Evolutionary conservation across 2,113 vertebrate genomes (phyloP).

Genomic region (Neodontobutis hainanensis): DNA sequence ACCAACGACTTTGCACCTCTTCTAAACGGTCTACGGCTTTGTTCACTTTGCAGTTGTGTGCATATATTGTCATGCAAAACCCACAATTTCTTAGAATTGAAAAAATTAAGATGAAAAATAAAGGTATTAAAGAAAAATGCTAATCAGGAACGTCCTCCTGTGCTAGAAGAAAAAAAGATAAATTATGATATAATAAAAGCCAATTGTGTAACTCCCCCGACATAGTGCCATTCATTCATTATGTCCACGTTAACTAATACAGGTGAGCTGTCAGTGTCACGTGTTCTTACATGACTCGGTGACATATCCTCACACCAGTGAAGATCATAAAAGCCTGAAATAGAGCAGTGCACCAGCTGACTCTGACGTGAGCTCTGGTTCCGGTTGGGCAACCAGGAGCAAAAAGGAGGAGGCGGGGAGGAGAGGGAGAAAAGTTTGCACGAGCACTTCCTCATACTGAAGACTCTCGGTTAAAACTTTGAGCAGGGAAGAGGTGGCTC

Average conservation of each 20-base stretch:
- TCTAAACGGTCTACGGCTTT: too few relatives aligned
- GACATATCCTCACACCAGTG: constrained; percentile 10
- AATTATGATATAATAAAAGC: too few relatives aligned
- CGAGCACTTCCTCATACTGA: not conserved
- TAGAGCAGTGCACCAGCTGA: constrained; percentile 55
- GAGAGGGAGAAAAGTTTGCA: constrained; percentile 38
- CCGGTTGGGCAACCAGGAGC: constrained; percentile 23
- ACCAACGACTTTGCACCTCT: not conserved
- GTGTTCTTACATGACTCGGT: constrained; percentile 2
- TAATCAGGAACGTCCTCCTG: too few relatives aligned
- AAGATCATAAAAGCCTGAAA: constrained; percentile 25
- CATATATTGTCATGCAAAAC: too few relatives aligned
- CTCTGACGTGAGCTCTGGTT: constrained; percentile 60
- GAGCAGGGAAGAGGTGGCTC: not conserved
- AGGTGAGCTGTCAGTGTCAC: too few relatives aligned
- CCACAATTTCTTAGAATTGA: too few relatives aligned
- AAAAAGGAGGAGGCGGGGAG: constrained; percentile 32
- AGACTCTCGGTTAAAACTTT: not conserved
- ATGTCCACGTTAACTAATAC: not conserved
- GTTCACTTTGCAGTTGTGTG: too few relatives aligned
- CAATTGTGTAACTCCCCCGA: not conserved
- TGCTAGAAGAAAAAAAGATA: too few relatives aligned
- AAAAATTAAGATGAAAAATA: too few relatives aligned
- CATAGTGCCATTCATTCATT: not conserved
- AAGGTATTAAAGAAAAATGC: too few relatives aligned